Conservation (phyloP, 92 coral and sea anemone genomes). For the Phymanthus crucifer region DNA sequence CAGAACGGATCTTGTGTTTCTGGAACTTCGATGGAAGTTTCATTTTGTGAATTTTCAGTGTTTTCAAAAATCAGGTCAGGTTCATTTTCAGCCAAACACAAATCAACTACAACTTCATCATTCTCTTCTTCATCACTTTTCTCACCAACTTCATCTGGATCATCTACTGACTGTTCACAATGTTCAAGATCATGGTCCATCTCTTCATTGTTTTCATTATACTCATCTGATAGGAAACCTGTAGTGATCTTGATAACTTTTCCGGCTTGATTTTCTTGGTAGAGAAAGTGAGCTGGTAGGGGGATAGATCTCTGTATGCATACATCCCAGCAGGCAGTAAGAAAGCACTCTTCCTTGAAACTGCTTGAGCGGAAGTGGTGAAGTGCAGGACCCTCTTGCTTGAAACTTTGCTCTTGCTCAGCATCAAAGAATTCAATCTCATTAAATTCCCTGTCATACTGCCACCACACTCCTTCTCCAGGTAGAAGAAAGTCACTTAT, state of each 20-base stretch:
- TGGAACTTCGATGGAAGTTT: not conserved
- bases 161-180: not conserved
- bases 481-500: slow-evolving; percentile 45
- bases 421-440: slow-evolving; percentile 3
- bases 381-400: slow-evolving; percentile 20
- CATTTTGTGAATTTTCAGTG: not conserved
- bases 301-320: slow-evolving; percentile 14
- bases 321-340: slow-evolving; percentile 42
- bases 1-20: not conserved
- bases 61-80: not conserved
- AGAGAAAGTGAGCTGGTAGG: slow-evolving; percentile 30
- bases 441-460: not conserved
- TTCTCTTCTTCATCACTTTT: not conserved
- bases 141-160: not conserved
- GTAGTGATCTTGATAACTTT: slow-evolving; percentile 1
- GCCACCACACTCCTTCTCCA: slow-evolving; percentile 38
- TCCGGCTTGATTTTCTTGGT: slow-evolving; percentile 19
- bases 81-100: not conserved
- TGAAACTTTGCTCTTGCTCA: not conserved
- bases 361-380: slow-evolving; percentile 33
- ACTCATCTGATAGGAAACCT: not conserved
- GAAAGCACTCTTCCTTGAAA: slow-evolving; percentile 31
- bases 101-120: not conserved
- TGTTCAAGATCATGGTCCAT: not conserved
- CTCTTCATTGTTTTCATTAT: not conserved